Conservation (phyloP, 2,113 vertebrate genomes). For the Capreolus pygargus region DNA sequence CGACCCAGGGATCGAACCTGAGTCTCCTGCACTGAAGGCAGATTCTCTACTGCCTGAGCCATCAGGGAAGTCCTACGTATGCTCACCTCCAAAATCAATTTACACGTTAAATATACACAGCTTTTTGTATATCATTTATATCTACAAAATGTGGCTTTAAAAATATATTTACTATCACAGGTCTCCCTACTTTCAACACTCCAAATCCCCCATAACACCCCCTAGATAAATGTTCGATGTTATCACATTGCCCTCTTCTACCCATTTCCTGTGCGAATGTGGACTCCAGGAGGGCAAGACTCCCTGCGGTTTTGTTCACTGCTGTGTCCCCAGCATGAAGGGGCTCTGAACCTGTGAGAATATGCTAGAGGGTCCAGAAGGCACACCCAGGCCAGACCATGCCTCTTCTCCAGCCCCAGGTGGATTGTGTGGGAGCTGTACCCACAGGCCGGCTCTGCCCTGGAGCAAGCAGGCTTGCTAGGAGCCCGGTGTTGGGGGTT, state of each 20-base stretch:
- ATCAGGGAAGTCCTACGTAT: not conserved
- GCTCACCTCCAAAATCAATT: not conserved
- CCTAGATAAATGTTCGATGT: not conserved
- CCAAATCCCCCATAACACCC: not conserved
- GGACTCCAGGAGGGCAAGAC: not conserved
- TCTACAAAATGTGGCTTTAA: not conserved
- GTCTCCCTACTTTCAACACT: not conserved
- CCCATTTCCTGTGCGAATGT: not conserved
- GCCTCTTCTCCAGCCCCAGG: not conserved
- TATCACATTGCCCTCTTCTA: not conserved
- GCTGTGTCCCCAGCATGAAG: not conserved
- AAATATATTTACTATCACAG: not conserved
- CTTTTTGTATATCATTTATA: not conserved
- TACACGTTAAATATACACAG: not conserved
- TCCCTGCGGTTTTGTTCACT: not conserved
- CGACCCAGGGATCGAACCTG: not conserved
- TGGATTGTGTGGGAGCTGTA: no score
- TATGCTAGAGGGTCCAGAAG: not conserved
- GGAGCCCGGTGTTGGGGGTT: conserved; percentile 26
- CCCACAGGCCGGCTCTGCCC: not conserved
- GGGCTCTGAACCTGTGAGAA: not conserved
- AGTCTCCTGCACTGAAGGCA: not conserved
- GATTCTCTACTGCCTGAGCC: not conserved
- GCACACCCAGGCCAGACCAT: not conserved
- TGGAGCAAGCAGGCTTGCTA: not conserved